Conservation (phyloP, 2,113 vertebrate species). For the Motacilla alba region DNA sequence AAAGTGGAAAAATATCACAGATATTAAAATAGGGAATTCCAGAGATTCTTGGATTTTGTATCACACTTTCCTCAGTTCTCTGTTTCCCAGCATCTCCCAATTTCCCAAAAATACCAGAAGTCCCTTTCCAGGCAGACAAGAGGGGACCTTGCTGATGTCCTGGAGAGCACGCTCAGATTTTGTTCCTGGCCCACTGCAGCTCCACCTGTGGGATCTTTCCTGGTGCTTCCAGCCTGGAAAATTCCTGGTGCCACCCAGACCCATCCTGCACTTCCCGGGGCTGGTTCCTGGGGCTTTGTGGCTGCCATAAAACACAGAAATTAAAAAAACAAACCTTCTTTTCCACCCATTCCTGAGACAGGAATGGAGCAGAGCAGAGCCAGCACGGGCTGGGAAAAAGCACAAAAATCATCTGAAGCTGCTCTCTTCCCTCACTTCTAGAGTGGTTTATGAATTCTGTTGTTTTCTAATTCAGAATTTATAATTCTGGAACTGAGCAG, state of each 20-base stretch:
- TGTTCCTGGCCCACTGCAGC: neutral
- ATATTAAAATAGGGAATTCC: neutral
- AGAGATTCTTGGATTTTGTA: neutral
- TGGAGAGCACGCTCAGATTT: neutral
- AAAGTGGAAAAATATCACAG: neutral
- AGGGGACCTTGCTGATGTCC: neutral
- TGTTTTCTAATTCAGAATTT: neutral
- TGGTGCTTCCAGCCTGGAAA: neutral
- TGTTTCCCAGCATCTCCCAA: neutral
- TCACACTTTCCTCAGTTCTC: neutral
- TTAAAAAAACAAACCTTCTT: neutral
- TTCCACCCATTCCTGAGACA: neutral
- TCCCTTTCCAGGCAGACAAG: neutral
- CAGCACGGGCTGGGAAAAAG: neutral
- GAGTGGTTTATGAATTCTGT: slow-evolving; percentile 25
- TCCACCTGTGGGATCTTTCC: neutral
- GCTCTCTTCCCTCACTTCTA: neutral
- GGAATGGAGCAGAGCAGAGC: neutral
- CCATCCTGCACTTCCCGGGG: neutral
- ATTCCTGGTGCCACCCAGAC: neutral
- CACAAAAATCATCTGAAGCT: neutral
- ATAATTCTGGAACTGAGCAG: slow-evolving; percentile 29
- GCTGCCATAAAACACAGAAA: neutral
- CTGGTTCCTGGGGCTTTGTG: neutral
- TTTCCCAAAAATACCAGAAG: neutral